These are phyloP conservation scores for Tupaia tana DNA, from an alignment of 2,113 vertebrate species.

Conservation along the genomic window DNA sequence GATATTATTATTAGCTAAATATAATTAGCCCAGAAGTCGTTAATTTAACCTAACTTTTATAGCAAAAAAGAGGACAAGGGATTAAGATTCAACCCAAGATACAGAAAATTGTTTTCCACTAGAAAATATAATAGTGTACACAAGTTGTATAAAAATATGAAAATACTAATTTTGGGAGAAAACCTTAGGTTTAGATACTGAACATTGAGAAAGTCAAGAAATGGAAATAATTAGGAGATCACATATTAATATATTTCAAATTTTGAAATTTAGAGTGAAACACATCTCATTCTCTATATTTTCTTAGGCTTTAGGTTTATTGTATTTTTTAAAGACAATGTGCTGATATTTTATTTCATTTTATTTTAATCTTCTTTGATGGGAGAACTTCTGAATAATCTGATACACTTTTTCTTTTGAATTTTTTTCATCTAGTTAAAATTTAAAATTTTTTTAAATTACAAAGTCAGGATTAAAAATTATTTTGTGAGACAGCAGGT, in stretches of 20 bases:
- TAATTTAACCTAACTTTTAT: background rate
- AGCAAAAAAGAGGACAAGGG: background rate
- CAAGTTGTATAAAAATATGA: background rate
- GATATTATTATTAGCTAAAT: conserved; percentile 13
- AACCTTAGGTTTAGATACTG: background rate
- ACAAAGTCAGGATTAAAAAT: background rate
- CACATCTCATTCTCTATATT: background rate
- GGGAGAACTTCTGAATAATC: background rate
- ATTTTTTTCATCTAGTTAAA: background rate
- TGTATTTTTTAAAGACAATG: background rate
- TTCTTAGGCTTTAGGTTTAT: background rate
- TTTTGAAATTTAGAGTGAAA: background rate
- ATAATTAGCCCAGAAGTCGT: background rate
- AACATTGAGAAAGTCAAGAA: background rate
- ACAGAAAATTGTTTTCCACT: background rate
- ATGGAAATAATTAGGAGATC: background rate
- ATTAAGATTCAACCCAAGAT: background rate
- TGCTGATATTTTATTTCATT: background rate
- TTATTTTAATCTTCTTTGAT: conserved; percentile 26
- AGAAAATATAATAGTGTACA: background rate
- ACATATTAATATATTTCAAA: background rate
- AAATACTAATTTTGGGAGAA: background rate
- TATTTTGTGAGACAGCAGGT: too few species aligned
- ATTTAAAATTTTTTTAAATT: background rate
- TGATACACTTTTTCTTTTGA: background rate